Conservation (phyloP, 2,797 vertebrate species). For the Petrocephalus schoutedeni region DNA sequence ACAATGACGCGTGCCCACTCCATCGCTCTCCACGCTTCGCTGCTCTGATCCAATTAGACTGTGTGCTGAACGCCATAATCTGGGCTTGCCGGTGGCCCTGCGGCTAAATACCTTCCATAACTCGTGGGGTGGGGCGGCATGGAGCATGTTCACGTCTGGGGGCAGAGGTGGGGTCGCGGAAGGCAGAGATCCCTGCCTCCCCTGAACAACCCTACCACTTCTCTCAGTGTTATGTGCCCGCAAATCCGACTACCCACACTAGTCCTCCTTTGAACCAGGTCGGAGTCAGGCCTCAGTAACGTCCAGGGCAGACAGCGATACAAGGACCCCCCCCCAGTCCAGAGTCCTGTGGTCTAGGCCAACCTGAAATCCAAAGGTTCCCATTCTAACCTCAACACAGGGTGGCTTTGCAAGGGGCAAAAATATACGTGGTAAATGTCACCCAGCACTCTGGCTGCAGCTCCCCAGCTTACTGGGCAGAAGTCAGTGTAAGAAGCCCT, state of each 20-base stretch:
- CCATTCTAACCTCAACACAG: conserved; percentile 44
- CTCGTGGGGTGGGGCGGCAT: conserved; percentile 21
- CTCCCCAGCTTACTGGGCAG: conserved; percentile 20
- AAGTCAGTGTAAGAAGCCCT: neutral
- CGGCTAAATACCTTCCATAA: conserved; percentile 58
- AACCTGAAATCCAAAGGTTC: neutral
- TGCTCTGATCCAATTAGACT: conserved; percentile 68
- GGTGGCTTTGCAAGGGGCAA: conserved; percentile 52
- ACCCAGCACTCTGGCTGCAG: conserved; percentile 37
- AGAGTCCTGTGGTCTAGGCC: neutral
- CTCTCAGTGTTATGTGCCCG: neutral
- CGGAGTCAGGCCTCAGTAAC: neutral
- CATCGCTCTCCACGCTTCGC: conserved; percentile 42
- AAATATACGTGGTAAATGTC: conserved; percentile 56
- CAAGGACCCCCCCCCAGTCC: neutral
- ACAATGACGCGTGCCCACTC: conserved; percentile 11
- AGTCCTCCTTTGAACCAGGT: neutral
- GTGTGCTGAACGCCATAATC: conserved; percentile 52
- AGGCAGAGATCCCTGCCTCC: neutral
- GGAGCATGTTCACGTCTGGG: neutral
- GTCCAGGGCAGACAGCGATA: neutral
- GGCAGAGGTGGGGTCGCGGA: neutral
- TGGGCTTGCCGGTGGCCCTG: conserved; percentile 43
- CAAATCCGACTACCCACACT: neutral
- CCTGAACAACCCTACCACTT: neutral